Percentiles rank a stretch among this genome's conserved stretches.
These are phyloP conservation scores for Psittacula cyanocephala DNA, from an alignment of 2,113 vertebrate species.

Conservation along the genomic window DNA sequence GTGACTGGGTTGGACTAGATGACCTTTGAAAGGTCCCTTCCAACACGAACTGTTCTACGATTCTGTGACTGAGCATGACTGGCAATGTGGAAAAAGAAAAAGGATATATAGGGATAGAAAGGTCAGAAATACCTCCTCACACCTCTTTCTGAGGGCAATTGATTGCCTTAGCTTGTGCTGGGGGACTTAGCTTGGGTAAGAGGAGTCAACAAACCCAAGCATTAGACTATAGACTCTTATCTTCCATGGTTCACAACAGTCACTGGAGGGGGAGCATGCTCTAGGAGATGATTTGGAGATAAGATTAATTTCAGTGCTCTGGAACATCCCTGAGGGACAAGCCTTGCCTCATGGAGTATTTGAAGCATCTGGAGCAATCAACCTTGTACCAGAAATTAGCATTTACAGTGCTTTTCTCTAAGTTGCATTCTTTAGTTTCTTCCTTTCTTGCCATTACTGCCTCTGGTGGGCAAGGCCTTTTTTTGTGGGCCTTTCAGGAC, in stretches of 20 bases:
- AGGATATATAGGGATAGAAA: background rate
- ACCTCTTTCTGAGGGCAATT: background rate
- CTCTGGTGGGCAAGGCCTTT: background rate
- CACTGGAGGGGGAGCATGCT: background rate
- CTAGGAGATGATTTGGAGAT: background rate
- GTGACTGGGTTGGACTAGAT: background rate
- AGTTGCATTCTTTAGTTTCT: background rate
- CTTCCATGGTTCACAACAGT: background rate
- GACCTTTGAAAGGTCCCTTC: background rate
- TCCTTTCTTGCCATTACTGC: background rate
- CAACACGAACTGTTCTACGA: background rate
- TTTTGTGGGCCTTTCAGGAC: background rate
- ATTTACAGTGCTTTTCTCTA: background rate
- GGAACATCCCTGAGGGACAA: background rate
- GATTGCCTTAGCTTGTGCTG: background rate
- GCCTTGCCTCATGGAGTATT: background rate
- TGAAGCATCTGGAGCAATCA: background rate
- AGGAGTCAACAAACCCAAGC: background rate
- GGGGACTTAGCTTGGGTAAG: background rate
- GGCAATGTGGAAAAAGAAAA: background rate
- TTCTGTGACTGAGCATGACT: background rate
- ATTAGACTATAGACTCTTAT: background rate
- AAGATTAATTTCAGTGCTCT: background rate
- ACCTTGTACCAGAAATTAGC: background rate
- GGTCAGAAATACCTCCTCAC: background rate